Base-by-base conservation (phyloP, 1,140 invertebrate species). In the Camponotus pennsylvanicus region DNA sequence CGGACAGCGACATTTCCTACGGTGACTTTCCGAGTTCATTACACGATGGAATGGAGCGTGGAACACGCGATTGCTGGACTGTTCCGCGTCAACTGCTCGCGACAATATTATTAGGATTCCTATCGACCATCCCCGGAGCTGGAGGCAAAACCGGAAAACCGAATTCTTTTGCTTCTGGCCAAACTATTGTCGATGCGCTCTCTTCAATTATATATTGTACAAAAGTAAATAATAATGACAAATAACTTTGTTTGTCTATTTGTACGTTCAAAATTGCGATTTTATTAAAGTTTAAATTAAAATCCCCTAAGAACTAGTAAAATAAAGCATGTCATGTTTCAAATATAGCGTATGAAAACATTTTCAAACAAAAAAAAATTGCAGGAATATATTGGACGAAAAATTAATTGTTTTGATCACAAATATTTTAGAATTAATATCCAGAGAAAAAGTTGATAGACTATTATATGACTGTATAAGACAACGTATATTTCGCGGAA, bases 21-120 rank as follows among this genome's bases (percentile, higher is more conserved):
- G 52, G 15, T 73, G 69, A 61, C 69, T 83, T 73, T 75, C 57
- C 18, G n/a, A 83, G 69, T 83, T 75, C 79, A 83, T 83, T 83
- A 83, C 69, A 27, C 40, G 40, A 75, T 13, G 55, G 79, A 75
- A 83, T 83, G 69, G 40, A 83, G 27, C 69, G 42, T 61, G 55
- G 55, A 63, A 63, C 79, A 73, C 34, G 37, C 55, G 69, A 83
- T 83, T 83, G 79, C 79, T 45, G 69, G 69, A 63, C 45, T 83
- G 57, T 83, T 75, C 69, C 57, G 27, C 79, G 55, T 27, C 67
- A 73, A 82, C 27, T 82, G 79, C 32, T 83, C 79, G 40, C 55
- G 13, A 61, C 55, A 73, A 75, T 75, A 55, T 83, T 42, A 75
- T 83, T 75, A 75, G 40, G 27, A 75, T 49, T 83, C 40, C 57